Base-by-base conservation (phyloP, 35 echinoderm and acorn worm species). In the Lytechinus pictus region DNA sequence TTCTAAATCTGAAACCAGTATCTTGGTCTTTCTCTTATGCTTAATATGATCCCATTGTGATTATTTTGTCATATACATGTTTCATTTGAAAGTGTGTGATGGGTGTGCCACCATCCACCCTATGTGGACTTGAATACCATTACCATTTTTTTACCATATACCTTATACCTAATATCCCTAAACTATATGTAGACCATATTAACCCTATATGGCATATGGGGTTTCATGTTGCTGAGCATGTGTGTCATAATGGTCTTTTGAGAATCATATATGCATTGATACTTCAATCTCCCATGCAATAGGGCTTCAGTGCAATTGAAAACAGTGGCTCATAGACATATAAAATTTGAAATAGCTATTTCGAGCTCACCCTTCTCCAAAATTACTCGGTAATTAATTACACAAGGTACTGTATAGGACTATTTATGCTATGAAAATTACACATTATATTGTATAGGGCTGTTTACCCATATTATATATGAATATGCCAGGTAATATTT, bases 51-150 rank as follows among this genome's bases (percentile, higher is more conserved):
- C 66, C 66, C 66, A 24, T 79, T 24, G 19, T 24, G 66, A 79
- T 79, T 24, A 79, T 24, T 79, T 79, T 79, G 66, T 79, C 66
- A 79, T 79, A 79, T 79, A 79, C 16, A 24, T 79, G 66, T 79
- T 79, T 79, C 66, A 79, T 79, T 79, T 79, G 16, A 24, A 79
- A 79, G 66, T 79, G 66, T 79, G 66, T 79, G 66, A 79, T n/a
- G 66, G 66, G 66, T 16, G 66, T 79, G 19, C 66, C 66, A 24
- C 66, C 66, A 79, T 79, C 66, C 66, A 79, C 66, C 19, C 19
- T 79, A 79, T 79, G 19, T 79, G 66, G 66, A 79, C 16, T 24
- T 24, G n/a, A 79, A 79, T 79, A 79, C 66, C 66, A 79, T 79
- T 79, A 79, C 66, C 21, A 79, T 6, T 24, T 79, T 79, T 79